Conservation (phyloP, 2,797 vertebrate genomes). For the Mareca penelope region DNA sequence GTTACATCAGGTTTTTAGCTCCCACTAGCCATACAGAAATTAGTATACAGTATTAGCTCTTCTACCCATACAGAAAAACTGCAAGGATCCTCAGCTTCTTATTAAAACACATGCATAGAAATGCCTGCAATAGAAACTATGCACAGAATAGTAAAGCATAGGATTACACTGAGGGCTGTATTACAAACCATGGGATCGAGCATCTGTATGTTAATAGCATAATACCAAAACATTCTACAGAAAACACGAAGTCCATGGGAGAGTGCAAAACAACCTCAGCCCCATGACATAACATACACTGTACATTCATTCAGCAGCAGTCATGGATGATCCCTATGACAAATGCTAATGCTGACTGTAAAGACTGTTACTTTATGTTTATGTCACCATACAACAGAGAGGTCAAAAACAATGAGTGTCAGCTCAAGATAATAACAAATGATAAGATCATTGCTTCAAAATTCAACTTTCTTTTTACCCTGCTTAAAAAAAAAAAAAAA, state of each 20-base stretch:
- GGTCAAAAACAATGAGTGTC: background rate
- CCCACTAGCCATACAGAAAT: background rate
- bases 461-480: background rate
- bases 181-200: background rate
- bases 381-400: background rate
- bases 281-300: background rate
- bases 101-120: background rate
- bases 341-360: background rate
- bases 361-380: background rate
- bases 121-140: background rate
- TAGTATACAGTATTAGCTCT: background rate
- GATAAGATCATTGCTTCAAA: background rate
- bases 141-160: background rate
- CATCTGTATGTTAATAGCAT: background rate
- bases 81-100: background rate
- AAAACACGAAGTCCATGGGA: background rate
- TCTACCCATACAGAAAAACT: background rate
- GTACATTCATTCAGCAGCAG: background rate
- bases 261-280: background rate
- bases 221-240: background rate
- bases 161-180: background rate
- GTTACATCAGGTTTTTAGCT: background rate
- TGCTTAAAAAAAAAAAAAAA: background rate
- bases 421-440: background rate
- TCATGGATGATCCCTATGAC: fast-evolving